These are phyloP conservation scores for Watsonalla binaria DNA, from an alignment of 2,888 invertebrate species.

Conservation along the genomic window DNA sequence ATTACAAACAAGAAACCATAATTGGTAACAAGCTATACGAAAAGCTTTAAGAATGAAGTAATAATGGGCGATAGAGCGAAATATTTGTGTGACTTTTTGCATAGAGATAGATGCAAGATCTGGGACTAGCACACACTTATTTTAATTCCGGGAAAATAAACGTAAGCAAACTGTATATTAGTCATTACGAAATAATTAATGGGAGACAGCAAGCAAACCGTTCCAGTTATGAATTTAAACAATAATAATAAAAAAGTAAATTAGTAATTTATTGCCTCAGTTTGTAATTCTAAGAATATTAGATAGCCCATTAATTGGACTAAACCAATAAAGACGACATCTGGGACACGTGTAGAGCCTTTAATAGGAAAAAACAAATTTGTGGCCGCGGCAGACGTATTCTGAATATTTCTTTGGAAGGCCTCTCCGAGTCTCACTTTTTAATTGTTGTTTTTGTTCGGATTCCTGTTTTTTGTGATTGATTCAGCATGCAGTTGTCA, in stretches of 20 bases:
- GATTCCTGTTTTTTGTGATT: conserved; percentile 76
- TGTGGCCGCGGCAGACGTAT: conserved; percentile 43
- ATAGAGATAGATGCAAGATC: no score
- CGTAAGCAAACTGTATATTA: no score
- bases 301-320: conserved; percentile 66
- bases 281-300: conserved; percentile 57
- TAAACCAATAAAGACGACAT: conserved; percentile 76
- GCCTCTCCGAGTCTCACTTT: conserved; percentile 41
- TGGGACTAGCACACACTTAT: no score
- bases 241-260: conserved; percentile 45
- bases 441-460: conserved; percentile 78
- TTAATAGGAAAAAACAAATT: conserved; percentile 39
- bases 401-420: conserved; percentile 72
- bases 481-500: conserved; percentile 77
- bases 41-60: no score
- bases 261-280: conserved; percentile 56
- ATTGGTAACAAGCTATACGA: no score
- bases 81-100: no score
- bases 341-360: conserved; percentile 62
- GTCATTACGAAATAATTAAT: neutral
- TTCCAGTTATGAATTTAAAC: conserved; percentile 20
- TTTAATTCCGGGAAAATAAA: no score
- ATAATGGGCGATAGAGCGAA: no score
- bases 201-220: neutral
- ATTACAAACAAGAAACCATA: neutral